These are phyloP conservation scores for Hyphantria cunea DNA, from an alignment of 1,140 invertebrate species.

Conservation along the genomic window DNA sequence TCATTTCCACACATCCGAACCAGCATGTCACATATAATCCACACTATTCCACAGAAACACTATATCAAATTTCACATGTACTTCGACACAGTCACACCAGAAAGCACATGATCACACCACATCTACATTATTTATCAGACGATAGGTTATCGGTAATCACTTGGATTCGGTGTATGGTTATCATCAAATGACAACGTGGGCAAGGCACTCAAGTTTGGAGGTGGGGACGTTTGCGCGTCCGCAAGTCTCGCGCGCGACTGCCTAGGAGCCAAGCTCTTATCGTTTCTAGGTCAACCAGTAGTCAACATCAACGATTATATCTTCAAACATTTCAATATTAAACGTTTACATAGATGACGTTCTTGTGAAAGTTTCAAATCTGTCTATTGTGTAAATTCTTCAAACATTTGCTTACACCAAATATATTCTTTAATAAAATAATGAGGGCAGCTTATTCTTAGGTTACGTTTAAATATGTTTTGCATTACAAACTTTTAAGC, in stretches of 20 bases:
- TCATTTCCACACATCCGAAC: constrained; percentile 48
- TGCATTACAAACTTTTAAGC: no score
- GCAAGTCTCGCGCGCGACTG: constrained; percentile 1
- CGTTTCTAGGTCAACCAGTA: constrained; percentile 32
- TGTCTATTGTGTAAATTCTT: no score
- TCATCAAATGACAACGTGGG: neutral
- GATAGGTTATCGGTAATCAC: constrained; percentile 19
- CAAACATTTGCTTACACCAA: no score
- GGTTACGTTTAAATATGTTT: neutral
- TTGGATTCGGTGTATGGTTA: constrained; percentile 7
- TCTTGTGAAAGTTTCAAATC: constrained; percentile 25
- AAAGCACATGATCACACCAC: constrained; percentile 8
- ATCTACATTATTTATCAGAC: constrained; percentile 16
- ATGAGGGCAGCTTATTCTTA: neutral
- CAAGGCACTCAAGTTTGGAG: neutral
- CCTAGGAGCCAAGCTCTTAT: neutral
- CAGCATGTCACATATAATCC: constrained; percentile 34
- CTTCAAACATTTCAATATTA: constrained; percentile 32
- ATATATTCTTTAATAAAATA: no score
- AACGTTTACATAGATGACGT: constrained; percentile 38
- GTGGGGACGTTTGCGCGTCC: neutral
- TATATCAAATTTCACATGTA: constrained; percentile 4
- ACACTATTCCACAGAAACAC: constrained; percentile 13
- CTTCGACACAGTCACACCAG: neutral
- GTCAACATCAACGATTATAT: constrained; percentile 29